These are phyloP conservation scores for Pachyseris speciosa DNA, from an alignment of 64 coral and sea anemone species.

Conservation along the genomic window DNA sequence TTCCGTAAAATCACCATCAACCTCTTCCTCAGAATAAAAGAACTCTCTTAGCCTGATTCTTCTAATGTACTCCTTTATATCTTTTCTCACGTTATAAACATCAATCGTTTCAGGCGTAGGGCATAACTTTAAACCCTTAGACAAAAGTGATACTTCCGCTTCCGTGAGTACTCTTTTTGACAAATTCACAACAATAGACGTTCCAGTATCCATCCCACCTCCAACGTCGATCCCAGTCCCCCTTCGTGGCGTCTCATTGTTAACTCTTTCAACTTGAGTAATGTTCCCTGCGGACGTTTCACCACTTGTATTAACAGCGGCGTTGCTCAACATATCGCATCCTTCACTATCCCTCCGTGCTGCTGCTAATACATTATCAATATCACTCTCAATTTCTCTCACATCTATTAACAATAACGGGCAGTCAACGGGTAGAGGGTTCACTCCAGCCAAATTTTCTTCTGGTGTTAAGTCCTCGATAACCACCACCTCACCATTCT, in stretches of 20 bases:
- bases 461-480: not conserved
- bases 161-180: not conserved
- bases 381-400: not conserved
- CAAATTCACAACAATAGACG: not conserved
- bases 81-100: slow-evolving; percentile 31
- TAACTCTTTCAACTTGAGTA: not conserved
- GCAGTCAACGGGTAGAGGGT: not conserved
- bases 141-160: slow-evolving; percentile 22
- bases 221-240: not conserved
- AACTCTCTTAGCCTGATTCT: slow-evolving; percentile 55
- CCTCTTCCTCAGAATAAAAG: slow-evolving; percentile 29
- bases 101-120: slow-evolving; percentile 32
- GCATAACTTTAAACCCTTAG: slow-evolving; percentile 58
- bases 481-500: not conserved
- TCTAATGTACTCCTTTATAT: slow-evolving; percentile 40
- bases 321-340: not conserved
- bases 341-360: not conserved
- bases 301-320: not conserved
- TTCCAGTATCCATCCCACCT: not conserved
- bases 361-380: not conserved
- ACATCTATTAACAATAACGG: not conserved
- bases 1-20: slow-evolving; percentile 37
- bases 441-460: not conserved
- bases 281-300: not conserved
- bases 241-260: not conserved